A percentile compares a stretch with the other conserved stretches of the same genome.
Conservation (phyloP, 2,888 invertebrate species). For the Adelognathus sp. region DNA sequence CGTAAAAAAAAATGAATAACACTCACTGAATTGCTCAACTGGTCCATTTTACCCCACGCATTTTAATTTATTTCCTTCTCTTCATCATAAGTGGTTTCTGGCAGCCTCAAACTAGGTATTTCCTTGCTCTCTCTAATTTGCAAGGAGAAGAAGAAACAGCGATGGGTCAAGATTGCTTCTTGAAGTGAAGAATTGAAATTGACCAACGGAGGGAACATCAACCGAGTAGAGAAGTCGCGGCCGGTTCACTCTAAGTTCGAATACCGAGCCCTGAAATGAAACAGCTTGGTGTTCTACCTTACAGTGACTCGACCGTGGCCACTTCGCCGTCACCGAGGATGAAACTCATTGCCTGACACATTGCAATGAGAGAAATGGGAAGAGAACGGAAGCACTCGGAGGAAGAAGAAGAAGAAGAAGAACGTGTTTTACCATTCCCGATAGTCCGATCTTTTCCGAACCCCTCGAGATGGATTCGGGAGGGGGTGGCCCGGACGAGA, state of each 20-base stretch:
- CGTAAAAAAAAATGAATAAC: too few species aligned
- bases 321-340: conserved; percentile 27
- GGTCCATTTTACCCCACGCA: too few species aligned
- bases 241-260: conserved; percentile 95
- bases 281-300: conserved; percentile 98
- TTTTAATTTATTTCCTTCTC: too few species aligned
- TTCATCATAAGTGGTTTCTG: too few species aligned
- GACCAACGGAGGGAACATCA: neutral
- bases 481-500: neutral
- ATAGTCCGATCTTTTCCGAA: conserved; percentile 33
- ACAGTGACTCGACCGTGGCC: conserved; percentile 91
- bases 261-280: conserved; percentile 90
- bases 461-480: conserved; percentile 22
- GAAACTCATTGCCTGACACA: neutral
- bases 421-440: conserved; percentile 25
- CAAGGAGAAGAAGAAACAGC: too few species aligned
- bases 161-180: too few species aligned
- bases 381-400: conserved; percentile 1
- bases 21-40: too few species aligned
- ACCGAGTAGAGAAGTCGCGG: conserved; percentile 72
- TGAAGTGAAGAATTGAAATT: neutral
- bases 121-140: too few species aligned
- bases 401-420: neutral
- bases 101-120: too few species aligned
- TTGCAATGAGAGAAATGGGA: neutral